phyloP scores from a whole-genome alignment of 2,113 vertebrate species.

The Lepus timidus region DNA sequence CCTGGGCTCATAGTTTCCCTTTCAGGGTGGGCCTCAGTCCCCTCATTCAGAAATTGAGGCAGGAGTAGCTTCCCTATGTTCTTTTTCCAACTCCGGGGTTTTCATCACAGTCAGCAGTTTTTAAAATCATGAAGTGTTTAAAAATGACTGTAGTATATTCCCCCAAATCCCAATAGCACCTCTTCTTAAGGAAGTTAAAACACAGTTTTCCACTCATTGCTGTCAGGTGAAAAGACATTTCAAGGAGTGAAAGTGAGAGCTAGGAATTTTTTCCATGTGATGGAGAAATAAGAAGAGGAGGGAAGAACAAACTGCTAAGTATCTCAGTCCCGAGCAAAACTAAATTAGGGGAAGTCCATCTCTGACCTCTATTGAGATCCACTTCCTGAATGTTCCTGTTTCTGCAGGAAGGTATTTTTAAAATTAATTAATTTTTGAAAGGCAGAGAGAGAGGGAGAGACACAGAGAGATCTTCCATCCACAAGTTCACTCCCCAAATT shows the following conservation, averaged over 20 bases:
- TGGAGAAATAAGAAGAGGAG: background rate
- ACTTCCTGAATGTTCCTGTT: background rate
- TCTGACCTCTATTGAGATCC: background rate
- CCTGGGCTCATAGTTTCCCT: background rate
- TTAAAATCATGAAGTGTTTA: slow-evolving; percentile 44
- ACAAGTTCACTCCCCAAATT: no score
- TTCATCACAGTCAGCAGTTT: slow-evolving; percentile 37
- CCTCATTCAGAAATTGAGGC: slow-evolving; percentile 24
- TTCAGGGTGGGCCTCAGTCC: slow-evolving; percentile 5
- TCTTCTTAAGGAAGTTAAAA: slow-evolving; percentile 27
- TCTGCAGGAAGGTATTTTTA: background rate
- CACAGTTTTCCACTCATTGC: slow-evolving; percentile 56
- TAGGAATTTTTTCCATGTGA: background rate
- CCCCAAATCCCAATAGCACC: background rate
- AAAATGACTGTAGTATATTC: background rate
- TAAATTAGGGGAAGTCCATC: background rate
- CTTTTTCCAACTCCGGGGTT: slow-evolving; percentile 23
- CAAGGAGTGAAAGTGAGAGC: background rate
- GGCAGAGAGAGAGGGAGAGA: no score
- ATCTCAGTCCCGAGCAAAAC: background rate
- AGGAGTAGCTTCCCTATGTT: background rate
- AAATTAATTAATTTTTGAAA: no score
- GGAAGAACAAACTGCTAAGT: background rate
- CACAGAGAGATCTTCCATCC: no score
- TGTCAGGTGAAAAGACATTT: slow-evolving; percentile 35